A percentile compares a stretch with the other conserved stretches of the same genome.
Evolutionary conservation across 2,888 invertebrate genomes (phyloP).

Genomic region (Rhyacophila evoluta): DNA sequence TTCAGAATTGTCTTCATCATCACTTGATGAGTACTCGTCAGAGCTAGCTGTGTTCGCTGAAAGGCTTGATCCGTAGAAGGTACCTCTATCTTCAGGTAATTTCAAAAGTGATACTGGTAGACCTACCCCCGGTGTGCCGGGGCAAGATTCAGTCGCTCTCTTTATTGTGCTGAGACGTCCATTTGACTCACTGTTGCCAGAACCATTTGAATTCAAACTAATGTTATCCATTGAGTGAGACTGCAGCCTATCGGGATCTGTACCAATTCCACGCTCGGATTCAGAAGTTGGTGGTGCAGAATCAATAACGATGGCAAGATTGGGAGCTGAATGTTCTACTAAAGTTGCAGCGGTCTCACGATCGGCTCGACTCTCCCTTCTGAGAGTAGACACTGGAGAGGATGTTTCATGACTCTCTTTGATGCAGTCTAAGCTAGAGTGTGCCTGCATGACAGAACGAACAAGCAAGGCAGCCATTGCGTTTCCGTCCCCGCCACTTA

Average conservation of each 20-base stretch:
- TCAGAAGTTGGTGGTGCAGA: constrained; percentile 1
- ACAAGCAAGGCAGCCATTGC: constrained; percentile 77
- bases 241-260: constrained; percentile 58
- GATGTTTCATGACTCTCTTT: constrained; percentile 70
- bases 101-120: constrained; percentile 63
- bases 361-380: constrained; percentile 59
- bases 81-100: constrained; percentile 58
- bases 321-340: constrained; percentile 36
- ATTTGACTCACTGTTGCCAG: constrained; percentile 56
- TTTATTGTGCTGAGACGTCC: constrained; percentile 36
- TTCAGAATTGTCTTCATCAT: constrained; percentile 66
- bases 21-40: constrained; percentile 64
- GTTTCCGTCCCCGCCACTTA: constrained; percentile 67
- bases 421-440: constrained; percentile 72
- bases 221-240: constrained; percentile 64
- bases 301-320: constrained; percentile 48
- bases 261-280: neutral
- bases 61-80: constrained; percentile 61
- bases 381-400: constrained; percentile 63
- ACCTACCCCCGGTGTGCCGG: constrained; percentile 62
- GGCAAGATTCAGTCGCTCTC: constrained; percentile 63
- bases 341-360: constrained; percentile 29
- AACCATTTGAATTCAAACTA: constrained; percentile 55
- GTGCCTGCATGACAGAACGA: constrained; percentile 73
- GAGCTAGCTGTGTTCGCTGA: constrained; percentile 63